Evolutionary conservation across 2,113 vertebrate species (phyloP).

Genomic region (Dicaeum eximium): DNA sequence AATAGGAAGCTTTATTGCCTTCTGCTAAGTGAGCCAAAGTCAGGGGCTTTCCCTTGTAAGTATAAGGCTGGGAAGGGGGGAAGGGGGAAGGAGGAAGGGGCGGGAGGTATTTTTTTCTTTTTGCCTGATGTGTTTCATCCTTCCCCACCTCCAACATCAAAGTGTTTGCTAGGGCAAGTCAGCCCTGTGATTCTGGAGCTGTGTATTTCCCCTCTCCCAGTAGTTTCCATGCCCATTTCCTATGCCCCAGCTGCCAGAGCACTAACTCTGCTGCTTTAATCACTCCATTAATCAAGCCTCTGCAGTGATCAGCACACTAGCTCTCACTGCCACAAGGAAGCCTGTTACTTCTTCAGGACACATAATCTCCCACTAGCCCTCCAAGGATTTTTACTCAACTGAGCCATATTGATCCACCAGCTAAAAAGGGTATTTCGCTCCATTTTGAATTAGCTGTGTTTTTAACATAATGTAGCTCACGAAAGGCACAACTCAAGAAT

Average conservation of each 20-base stretch:
- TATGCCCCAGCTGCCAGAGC: constrained; percentile 63
- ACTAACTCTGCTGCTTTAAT: constrained; percentile 58
- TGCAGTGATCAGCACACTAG: constrained; percentile 41
- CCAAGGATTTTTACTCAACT: constrained; percentile 33
- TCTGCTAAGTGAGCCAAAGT: constrained; percentile 51
- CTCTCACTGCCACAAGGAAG: constrained; percentile 54
- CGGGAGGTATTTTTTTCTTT: constrained; percentile 7
- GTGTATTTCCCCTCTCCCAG: constrained; percentile 57
- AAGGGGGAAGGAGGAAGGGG: background rate
- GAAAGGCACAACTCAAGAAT: background rate
- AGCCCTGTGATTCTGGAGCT: constrained; percentile 52
- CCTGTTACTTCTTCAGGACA: constrained; percentile 68
- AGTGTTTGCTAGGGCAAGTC: constrained; percentile 54
- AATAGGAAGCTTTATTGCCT: constrained; percentile 63
- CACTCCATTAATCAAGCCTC: constrained; percentile 65
- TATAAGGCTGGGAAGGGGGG: background rate
- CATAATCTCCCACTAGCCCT: constrained; percentile 49
- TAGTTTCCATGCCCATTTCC: constrained; percentile 65
- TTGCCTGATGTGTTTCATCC: constrained; percentile 68
- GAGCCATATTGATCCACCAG: constrained; percentile 25
- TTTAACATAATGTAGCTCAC: background rate
- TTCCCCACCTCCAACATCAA: constrained; percentile 68
- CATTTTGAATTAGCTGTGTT: background rate
- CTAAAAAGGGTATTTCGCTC: constrained; percentile 35
- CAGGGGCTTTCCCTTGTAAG: constrained; percentile 47